These are phyloP conservation scores for Coreius guichenoti DNA, from an alignment of 2,797 vertebrate genomes.

Conservation along the genomic window DNA sequence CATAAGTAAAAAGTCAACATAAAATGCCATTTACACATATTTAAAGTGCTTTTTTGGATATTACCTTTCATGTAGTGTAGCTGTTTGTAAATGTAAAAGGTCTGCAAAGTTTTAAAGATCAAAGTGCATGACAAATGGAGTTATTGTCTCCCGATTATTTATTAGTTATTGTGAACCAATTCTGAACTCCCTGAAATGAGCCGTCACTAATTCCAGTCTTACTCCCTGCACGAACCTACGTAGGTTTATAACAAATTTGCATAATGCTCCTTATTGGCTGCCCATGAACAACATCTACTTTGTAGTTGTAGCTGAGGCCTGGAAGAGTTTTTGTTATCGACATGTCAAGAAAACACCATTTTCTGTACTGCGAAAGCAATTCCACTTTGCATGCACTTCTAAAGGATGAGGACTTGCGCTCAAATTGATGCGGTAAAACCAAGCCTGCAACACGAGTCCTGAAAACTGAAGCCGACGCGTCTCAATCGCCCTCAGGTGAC, in stretches of 20 bases:
- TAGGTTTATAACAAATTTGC: background rate
- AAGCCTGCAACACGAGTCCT: too few species aligned
- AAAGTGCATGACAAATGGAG: background rate
- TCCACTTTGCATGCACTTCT: too few species aligned
- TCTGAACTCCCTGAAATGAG: background rate
- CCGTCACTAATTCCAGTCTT: background rate
- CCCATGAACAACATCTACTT: background rate
- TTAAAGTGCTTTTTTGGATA: background rate
- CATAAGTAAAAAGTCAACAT: background rate
- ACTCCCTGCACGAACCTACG: background rate
- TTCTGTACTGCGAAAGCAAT: too few species aligned
- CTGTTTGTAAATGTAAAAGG: background rate
- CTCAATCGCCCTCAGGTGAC: too few species aligned
- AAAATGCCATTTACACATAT: background rate
- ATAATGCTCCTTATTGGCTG: background rate
- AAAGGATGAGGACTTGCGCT: too few species aligned
- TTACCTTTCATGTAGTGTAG: background rate
- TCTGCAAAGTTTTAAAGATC: background rate
- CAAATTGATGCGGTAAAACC: too few species aligned
- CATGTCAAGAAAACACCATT: too few species aligned
- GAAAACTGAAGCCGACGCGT: too few species aligned
- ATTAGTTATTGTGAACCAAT: too few species aligned
- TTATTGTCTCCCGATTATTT: background rate
- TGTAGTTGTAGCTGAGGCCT: too few species aligned
- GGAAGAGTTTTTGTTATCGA: too few species aligned